Evolutionary conservation across 1,140 invertebrate species (phyloP).

Genomic region (Rhizoglyphus robini): DNA sequence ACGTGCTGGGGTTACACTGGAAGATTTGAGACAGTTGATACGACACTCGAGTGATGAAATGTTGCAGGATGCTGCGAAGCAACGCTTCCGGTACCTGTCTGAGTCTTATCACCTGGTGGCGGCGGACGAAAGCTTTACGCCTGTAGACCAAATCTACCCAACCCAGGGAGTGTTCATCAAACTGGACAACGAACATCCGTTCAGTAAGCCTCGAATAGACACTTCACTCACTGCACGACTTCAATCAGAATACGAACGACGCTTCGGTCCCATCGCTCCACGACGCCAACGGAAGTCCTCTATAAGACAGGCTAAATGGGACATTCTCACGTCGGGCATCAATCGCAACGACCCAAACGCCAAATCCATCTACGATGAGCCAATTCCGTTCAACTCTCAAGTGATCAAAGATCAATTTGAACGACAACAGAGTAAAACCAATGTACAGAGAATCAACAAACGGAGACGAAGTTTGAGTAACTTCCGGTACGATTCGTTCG

Average conservation of each 20-base stretch:
- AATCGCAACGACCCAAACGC: neutral
- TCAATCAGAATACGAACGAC: constrained; percentile 8
- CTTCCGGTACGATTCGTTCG: neutral
- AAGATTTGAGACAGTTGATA: constrained; percentile 19
- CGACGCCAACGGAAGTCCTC: neutral
- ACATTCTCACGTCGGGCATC: neutral
- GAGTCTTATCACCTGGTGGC: constrained; percentile 22
- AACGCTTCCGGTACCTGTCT: constrained; percentile 18
- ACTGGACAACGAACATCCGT: neutral
- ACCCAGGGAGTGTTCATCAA: constrained; percentile 23
- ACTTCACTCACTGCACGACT: neutral
- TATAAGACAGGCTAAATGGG: neutral
- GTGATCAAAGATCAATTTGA: neutral
- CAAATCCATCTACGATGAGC: neutral
- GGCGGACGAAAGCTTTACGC: constrained; percentile 16
- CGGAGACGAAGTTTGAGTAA: neutral
- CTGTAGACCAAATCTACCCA: constrained; percentile 23
- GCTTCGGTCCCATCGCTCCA: neutral
- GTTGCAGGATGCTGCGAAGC: neutral
- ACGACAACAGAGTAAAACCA: neutral
- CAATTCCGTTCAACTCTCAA: neutral
- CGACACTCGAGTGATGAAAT: constrained; percentile 18
- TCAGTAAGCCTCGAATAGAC: neutral
- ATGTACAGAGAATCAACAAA: neutral
- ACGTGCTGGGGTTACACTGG: constrained; percentile 16